Evolutionary conservation across 1,140 invertebrate species (phyloP), one percentile per base, ranked within the genome.

Genomic region (Hyles euphorbiae): DNA sequence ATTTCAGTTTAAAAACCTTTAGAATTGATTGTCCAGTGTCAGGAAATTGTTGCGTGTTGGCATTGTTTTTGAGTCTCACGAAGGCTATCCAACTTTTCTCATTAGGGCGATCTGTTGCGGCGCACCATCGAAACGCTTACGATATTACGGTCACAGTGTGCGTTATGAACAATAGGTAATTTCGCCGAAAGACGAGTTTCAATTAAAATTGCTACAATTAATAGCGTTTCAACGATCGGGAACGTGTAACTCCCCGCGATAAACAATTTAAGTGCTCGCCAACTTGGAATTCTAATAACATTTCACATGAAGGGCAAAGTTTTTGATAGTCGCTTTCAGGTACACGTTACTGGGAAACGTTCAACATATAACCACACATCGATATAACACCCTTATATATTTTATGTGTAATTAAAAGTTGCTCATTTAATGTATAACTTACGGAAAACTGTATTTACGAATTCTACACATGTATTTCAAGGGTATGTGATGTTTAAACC

Each of bases 71-170:
- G 62, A 72, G 60, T 66, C 65, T 74, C 70, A 76, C 68, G 61
- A 70, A 78, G 69, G 71, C 71, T 72, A 78, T 81, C 70, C 74
- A 80, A 83, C 76, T 83, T 83, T 83, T 80, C 77, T 83, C 80
- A 83, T 83, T 83, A 83, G 71, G 68, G 57, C 77, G 72, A 76
- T 74, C 74, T 76, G 73, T 70, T 70, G 68, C 58, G 70, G 62
- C 54, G 56, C 58, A 58, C 62, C 69, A 71, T 76, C 69, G 63
- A 73, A 73, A 60, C 65, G 70, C 61, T 76, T 68, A 78, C 70
- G 71, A 75, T 74, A 74, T 76, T 73, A 69, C 65, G 56, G 70
- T 56, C 54, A 34, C 54, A 40, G 53, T 53, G 53, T 57, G 51
- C 61, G 56, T 61, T 53, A 61, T 68, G 56, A 72, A 72, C 61